Evolutionary conservation across 2,888 invertebrate genomes (phyloP), one percentile per base, ranked within the genome.

Genomic region (Trilocha varians): DNA sequence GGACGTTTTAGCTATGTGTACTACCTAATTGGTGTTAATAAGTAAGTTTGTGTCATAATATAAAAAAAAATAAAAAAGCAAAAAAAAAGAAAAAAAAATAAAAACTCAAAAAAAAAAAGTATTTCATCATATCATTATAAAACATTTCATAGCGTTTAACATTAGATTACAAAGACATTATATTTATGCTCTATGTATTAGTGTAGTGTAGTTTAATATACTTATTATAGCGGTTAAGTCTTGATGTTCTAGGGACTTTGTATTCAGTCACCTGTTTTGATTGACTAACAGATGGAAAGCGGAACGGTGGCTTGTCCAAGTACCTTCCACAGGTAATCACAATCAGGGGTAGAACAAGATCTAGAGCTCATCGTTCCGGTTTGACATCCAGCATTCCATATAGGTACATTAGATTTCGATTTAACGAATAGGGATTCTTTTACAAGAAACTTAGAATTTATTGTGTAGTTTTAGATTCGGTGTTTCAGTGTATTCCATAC

Each of bases 131-230:
- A 83, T 84, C 83, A 78, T 78, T 75, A 62, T 56, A 55, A 77
- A 66, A 82, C 76, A 83, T 82, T 68, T 83, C 80, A 79, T 84
- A 83, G 80, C 69, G 68, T 69, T 65, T 66, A 74, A 73, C 74
- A 75, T 77, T 78, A 75, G 70, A 58, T 59, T 59, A 70, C n/a
- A 73, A 72, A 72, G 59, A 76, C 73, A 74, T 67, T 46, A 61
- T 70, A 75, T 76, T 75, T 71, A 75, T 57, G 65, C 68, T 56
- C 53, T 72, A 63, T 69, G 63, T 65, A 59, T 59, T 73, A 77
- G 67, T 55, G 52, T 77, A 79, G 68, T 54, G 54, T 70, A 73
- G 70, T 57, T 53, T 48, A 55, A 56, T 62, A 42, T 65, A 63
- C 57, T 57, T 62, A 64, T 63, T 59, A 45, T 67, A 68, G 65